Evolutionary conservation across 2,113 vertebrate species (phyloP).

Genomic region (Empidonax traillii): DNA sequence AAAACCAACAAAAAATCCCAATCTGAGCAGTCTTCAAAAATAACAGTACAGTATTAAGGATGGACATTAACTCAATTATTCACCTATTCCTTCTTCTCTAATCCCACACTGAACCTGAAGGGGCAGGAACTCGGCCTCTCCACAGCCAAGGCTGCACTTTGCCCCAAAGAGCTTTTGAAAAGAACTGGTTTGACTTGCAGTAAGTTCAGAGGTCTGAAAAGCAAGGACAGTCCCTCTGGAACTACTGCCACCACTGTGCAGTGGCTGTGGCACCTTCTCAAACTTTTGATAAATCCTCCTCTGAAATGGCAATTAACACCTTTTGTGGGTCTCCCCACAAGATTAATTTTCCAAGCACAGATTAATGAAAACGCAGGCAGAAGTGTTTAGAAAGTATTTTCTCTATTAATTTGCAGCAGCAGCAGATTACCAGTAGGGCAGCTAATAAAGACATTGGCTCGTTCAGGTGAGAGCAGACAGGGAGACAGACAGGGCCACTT

Average conservation of each 20-base stretch:
- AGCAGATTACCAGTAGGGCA: constrained; percentile 19
- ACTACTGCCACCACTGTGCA: neutral
- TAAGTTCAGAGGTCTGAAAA: neutral
- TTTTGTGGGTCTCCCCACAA: constrained; percentile 55
- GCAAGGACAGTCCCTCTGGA: neutral
- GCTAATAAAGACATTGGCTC: constrained; percentile 45
- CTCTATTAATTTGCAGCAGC: constrained; percentile 71
- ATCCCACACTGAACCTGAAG: neutral
- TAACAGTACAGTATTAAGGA: neutral
- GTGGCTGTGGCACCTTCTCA: neutral
- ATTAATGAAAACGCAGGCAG: constrained; percentile 59
- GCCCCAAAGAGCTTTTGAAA: neutral
- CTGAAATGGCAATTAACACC: constrained; percentile 57
- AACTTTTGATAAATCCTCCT: constrained; percentile 48
- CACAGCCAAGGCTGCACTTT: neutral
- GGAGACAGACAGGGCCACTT: neutral
- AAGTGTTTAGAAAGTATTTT: constrained; percentile 70
- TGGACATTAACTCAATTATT: neutral
- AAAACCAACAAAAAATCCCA: neutral
- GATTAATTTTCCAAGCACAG: constrained; percentile 62
- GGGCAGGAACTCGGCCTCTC: accelerated
- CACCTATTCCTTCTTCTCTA: neutral
- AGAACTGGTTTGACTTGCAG: neutral
- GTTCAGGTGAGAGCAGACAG: neutral
- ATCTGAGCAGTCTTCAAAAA: neutral